These are phyloP conservation scores for Cylloceria caligata DNA, from an alignment of 2,888 invertebrate species.

Conservation along the genomic window DNA sequence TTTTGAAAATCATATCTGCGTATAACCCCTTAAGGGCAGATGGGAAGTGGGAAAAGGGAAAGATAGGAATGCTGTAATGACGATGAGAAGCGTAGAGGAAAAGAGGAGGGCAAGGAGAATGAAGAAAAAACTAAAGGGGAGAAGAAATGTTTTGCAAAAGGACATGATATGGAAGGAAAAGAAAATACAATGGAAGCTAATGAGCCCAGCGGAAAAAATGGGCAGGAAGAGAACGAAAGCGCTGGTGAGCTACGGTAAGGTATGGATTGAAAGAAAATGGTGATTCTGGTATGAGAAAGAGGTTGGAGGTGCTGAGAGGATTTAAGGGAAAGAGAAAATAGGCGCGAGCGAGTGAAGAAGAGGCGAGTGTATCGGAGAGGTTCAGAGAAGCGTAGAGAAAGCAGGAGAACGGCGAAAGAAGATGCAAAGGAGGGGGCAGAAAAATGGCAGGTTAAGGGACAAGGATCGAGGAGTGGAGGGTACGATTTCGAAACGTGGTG, in stretches of 20 bases:
- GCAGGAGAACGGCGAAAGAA: too few species aligned
- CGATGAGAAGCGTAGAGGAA: background rate
- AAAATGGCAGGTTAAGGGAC: background rate
- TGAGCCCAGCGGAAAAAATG: background rate
- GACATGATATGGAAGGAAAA: background rate
- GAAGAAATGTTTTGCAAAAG: background rate
- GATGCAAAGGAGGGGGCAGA: background rate
- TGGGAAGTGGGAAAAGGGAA: too few species aligned
- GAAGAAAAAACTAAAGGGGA: background rate
- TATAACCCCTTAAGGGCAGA: too few species aligned
- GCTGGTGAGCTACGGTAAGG: too few species aligned
- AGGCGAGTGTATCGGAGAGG: too few species aligned
- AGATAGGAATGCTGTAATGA: too few species aligned
- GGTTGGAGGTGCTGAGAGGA: too few species aligned
- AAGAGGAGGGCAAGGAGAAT: background rate
- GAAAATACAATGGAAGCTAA: too few species aligned
- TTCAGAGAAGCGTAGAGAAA: background rate
- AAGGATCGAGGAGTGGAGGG: constrained; percentile 7
- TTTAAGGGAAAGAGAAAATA: too few species aligned
- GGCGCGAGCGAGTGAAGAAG: too few species aligned
- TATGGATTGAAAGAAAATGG: background rate
- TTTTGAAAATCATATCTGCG: too few species aligned
- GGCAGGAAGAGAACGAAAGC: background rate
- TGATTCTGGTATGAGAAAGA: background rate
- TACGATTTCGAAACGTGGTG: constrained; percentile 36